Base-by-base conservation (phyloP, 2,888 invertebrate genomes). In the Pterobdella sp. region DNA sequence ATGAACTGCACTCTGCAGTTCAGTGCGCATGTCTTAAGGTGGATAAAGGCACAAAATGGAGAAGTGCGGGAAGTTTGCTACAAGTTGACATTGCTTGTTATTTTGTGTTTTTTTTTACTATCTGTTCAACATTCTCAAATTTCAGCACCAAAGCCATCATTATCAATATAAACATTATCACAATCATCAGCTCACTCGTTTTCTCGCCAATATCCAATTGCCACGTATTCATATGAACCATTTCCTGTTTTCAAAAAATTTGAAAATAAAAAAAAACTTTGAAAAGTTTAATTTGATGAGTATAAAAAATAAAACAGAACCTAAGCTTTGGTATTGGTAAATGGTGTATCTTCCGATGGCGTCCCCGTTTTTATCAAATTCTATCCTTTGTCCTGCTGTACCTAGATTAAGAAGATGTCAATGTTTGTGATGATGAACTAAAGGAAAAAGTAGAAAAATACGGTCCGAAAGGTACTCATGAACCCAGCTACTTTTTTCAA, bases 341-440 rank as follows among this genome's bases (percentile, higher is more conserved):
- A 90, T 88, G 79, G 88, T 88, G 82, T 90, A 90, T 22, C 80
- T 79, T 77, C 88, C 88, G 75, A 87, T 87, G 35, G 89, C 88
- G 80, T 90, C 89, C 0, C 90, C 89, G 77, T 88, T 87, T 56
- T 85, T 82, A 81, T 90, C 89, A 82, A 90, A 89, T 78, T 84
- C 84, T 63, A 87, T 87, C 78, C 82, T 82, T 60, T 86, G 85
- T 2, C 85, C 85, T 75, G 86, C 85, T 1, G 83, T 83, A 72
- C 87, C 87, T 78, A 73, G 1, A 49, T 7, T 65, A 14, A 32
- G 60, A 29, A 31, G 14, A 56, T 10, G 29, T 31, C 10, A 29
- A n/a, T 26, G 49, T 49, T n/a, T 10, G 10, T 35, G 18, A 36
- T 10, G 36, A n/a, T 22, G 37, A 37, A 36, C 29, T 22, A 3